Percentiles rank a stretch among this genome's conserved stretches.
phyloP scores from a whole-genome alignment of 1,140 invertebrate genomes.

The Radopholus similis region DNA sequence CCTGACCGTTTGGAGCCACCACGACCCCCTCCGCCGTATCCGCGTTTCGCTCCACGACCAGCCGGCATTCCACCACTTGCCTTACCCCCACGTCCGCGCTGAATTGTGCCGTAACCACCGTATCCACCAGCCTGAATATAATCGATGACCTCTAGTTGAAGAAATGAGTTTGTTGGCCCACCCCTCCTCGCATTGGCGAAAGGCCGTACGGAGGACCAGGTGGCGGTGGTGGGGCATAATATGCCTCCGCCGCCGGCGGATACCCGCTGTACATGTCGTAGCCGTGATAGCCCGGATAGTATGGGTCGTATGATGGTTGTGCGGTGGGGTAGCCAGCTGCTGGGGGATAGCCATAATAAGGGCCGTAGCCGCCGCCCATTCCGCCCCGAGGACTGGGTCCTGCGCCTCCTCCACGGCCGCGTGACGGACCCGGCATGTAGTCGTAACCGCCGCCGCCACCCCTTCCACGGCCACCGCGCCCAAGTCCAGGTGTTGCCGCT shows the following conservation, averaged over 20 bases:
- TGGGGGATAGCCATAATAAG: conserved; percentile 8
- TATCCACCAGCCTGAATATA: conserved; percentile 13
- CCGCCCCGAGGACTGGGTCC: conserved; percentile 30
- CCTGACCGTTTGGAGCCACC: conserved; percentile 31
- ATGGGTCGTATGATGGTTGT: conserved; percentile 10
- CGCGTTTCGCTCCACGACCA: conserved; percentile 36
- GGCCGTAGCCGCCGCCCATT: conserved; percentile 7
- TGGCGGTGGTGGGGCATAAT: conserved; percentile 16
- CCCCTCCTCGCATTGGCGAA: background rate
- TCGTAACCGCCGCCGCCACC: conserved; percentile 18
- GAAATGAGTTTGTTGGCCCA: background rate
- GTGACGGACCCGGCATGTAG: background rate
- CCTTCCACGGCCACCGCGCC: too few relatives aligned
- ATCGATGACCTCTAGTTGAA: background rate
- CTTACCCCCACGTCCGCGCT: conserved; percentile 25
- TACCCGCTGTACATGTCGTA: conserved; percentile 32
- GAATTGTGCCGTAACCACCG: conserved; percentile 12
- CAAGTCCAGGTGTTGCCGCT: background rate
- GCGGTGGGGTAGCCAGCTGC: conserved; percentile 23
- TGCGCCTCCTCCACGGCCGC: conserved; percentile 21
- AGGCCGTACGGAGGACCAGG: conserved; percentile 22
- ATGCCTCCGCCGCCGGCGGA: conserved; percentile 7
- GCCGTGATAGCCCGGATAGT: conserved; percentile 10
- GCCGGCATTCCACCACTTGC: conserved; percentile 5
- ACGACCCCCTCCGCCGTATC: conserved; percentile 12